A percentile compares a stretch with the other conserved stretches of the same genome.
These are phyloP conservation scores for Glyphotaelius pellucidus DNA, from an alignment of 2,888 invertebrate species.

Conservation along the genomic window DNA sequence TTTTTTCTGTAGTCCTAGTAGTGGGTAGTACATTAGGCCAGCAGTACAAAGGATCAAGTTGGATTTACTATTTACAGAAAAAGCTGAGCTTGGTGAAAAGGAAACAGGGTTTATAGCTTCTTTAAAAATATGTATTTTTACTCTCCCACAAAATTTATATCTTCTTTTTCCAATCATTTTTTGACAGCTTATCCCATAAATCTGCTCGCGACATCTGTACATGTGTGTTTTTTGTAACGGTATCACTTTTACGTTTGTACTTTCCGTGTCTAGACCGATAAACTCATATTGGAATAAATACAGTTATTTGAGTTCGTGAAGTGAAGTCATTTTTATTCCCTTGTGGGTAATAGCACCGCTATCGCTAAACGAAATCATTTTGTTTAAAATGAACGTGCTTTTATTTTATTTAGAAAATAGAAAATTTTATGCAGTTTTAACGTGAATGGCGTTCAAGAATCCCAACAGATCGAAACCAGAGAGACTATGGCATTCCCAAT, in stretches of 20 bases:
- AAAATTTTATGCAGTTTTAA: too few relatives aligned
- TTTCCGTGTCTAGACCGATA: neutral
- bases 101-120: neutral
- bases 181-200: neutral
- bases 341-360: neutral
- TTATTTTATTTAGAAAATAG: neutral
- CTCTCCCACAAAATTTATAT: neutral
- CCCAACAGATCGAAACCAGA: too few relatives aligned
- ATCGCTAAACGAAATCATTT: neutral
- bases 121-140: neutral
- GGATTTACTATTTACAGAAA: neutral
- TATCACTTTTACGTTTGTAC: neutral
- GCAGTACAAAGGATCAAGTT: neutral
- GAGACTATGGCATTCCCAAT: too few relatives aligned
- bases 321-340: neutral
- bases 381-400: neutral
- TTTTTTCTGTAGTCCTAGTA: neutral
- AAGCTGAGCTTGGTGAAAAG: neutral
- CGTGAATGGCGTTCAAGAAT: too few relatives aligned
- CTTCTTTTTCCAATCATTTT: neutral
- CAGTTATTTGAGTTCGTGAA: neutral
- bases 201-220: neutral
- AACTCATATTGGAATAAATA: neutral
- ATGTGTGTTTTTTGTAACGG: neutral
- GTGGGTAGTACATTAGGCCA: neutral